phyloP scores from a whole-genome alignment of 1,140 invertebrate species.

The Odontomachus brunneus region DNA sequence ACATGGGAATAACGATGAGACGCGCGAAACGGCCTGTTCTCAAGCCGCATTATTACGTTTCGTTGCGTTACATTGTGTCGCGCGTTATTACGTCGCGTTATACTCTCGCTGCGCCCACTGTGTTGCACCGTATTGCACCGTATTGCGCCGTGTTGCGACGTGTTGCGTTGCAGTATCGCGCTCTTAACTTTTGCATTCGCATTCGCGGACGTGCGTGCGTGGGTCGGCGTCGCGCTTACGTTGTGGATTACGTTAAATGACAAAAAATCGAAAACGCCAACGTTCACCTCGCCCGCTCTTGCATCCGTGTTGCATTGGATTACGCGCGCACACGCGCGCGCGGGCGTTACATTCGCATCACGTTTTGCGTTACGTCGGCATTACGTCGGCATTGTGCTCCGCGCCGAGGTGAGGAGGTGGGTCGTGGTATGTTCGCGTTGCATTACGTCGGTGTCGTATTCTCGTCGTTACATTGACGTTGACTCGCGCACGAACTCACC shows the following conservation, averaged over 20 bases:
- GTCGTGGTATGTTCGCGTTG: slow-evolving; percentile 6
- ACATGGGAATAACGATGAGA: not conserved
- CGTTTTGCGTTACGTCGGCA: slow-evolving; percentile 50
- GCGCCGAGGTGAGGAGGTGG: not conserved
- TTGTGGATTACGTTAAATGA: slow-evolving; percentile 10
- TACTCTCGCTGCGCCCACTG: not conserved
- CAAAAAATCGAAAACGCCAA: slow-evolving; percentile 22
- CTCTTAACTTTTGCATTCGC: not conserved
- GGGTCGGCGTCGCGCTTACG: not conserved
- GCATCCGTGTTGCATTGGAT: slow-evolving; percentile 31
- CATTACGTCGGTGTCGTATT: slow-evolving; percentile 28
- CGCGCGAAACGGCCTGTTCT: not conserved
- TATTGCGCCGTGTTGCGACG: not conserved
- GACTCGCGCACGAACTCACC: no score
- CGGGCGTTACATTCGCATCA: slow-evolving; percentile 41
- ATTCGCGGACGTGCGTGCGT: not conserved
- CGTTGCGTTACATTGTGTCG: not conserved
- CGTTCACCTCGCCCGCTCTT: not conserved
- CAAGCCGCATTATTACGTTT: not conserved
- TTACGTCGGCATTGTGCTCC: slow-evolving; percentile 36
- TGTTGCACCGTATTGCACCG: not conserved
- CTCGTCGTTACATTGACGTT: slow-evolving; percentile 3
- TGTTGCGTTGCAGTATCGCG: not conserved
- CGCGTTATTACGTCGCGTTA: not conserved
- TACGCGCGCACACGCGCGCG: no score